A percentile compares a stretch with the other conserved stretches of the same genome.
phyloP scores from a whole-genome alignment of 2,797 vertebrate species.

The Lepus townsendii region DNA sequence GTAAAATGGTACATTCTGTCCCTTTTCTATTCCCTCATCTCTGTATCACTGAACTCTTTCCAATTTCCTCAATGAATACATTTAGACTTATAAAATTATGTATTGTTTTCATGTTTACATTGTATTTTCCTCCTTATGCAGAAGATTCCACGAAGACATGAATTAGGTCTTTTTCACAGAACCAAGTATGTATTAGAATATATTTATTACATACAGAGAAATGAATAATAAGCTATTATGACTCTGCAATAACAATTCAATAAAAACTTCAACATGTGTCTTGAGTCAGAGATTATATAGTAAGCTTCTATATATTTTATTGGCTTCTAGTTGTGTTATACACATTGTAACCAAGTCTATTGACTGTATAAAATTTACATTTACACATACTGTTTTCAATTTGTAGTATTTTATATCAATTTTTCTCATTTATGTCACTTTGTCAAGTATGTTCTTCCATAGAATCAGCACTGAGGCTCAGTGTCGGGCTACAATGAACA shows the following conservation, averaged over 20 bases:
- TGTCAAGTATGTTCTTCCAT: constrained; percentile 54
- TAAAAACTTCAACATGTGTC: neutral
- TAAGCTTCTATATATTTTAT: neutral
- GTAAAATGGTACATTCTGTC: neutral
- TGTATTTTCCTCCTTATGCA: neutral
- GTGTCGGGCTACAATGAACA: constrained; percentile 22
- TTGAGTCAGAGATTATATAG: neutral
- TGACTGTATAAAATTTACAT: neutral
- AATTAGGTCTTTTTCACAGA: neutral
- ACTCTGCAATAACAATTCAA: constrained; percentile 40
- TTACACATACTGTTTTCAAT: neutral
- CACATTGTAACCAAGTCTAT: neutral
- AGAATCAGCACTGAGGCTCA: constrained; percentile 46
- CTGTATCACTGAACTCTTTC: neutral
- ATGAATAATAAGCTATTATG: neutral
- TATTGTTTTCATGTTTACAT: neutral
- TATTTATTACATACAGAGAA: constrained; percentile 42
- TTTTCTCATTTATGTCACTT: neutral
- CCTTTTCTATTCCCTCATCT: neutral
- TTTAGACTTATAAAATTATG: constrained; percentile 14
- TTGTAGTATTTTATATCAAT: neutral
- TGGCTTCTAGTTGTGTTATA: neutral
- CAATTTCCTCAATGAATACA: neutral
- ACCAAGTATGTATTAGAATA: constrained; percentile 19
- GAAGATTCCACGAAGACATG: neutral